A percentile compares a stretch with the other conserved stretches of the same genome.
Evolutionary conservation across 2,888 invertebrate genomes (phyloP).

Genomic region (Mythimna ferrago): DNA sequence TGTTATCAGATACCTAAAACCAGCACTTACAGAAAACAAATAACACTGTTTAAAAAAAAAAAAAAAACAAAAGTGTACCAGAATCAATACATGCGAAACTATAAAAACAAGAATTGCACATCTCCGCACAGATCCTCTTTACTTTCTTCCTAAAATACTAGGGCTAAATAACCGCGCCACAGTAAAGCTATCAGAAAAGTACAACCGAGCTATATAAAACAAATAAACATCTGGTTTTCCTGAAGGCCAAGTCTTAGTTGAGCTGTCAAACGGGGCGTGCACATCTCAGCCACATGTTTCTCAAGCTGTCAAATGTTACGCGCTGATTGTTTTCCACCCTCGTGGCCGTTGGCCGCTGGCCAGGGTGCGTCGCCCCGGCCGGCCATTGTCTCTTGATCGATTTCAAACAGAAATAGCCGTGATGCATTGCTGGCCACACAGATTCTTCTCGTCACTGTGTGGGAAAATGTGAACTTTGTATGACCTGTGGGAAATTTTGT

Average conservation of each 20-base stretch:
- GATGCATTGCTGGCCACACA: slow-evolving; percentile 51
- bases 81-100: too few relatives aligned
- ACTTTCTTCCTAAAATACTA: too few relatives aligned
- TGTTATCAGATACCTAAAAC: too few relatives aligned
- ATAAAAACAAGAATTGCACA: background rate
- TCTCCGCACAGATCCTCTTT: background rate
- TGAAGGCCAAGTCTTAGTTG: background rate
- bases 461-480: slow-evolving; percentile 21
- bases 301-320: slow-evolving; percentile 35
- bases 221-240: background rate
- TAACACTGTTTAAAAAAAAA: too few relatives aligned
- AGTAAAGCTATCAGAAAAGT: background rate
- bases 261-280: slow-evolving; percentile 4
- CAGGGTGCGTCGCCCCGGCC: slow-evolving; percentile 73
- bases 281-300: slow-evolving; percentile 23
- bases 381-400: slow-evolving; percentile 72
- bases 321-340: slow-evolving; percentile 64
- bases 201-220: background rate
- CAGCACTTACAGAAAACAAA: too few relatives aligned
- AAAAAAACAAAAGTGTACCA: too few relatives aligned
- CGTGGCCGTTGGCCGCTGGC: slow-evolving; percentile 68
- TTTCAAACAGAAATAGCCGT: slow-evolving; percentile 66
- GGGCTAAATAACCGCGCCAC: background rate
- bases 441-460: slow-evolving; percentile 45
- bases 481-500: slow-evolving; percentile 2